Evolutionary conservation across 35 echinoderm and acorn worm species (phyloP).

Genomic region (Amphiura filiformis): DNA sequence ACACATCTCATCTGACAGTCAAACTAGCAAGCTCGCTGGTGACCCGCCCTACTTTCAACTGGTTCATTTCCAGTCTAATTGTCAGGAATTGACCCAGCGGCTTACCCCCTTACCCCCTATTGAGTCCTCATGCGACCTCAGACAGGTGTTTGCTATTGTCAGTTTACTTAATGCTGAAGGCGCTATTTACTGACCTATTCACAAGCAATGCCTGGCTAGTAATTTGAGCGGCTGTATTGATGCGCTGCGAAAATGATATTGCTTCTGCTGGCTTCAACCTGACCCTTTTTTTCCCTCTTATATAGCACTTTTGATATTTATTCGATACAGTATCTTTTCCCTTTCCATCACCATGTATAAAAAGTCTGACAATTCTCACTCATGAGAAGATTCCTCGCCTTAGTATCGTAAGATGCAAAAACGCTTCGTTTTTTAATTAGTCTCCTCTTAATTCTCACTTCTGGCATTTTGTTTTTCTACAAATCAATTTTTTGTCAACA

Average conservation of each 20-base stretch:
- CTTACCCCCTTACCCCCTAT: slow-evolving; percentile 12
- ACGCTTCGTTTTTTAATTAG: too few species aligned
- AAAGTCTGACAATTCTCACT: too few species aligned
- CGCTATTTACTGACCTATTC: slow-evolving; percentile 6
- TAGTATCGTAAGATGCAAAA: too few species aligned
- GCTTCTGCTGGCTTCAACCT: neutral
- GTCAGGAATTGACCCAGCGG: neutral
- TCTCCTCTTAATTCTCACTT: too few species aligned
- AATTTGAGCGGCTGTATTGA: neutral
- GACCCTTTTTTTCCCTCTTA: neutral
- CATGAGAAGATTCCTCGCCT: too few species aligned
- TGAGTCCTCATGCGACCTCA: neutral
- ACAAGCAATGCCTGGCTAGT: neutral
- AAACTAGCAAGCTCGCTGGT: neutral
- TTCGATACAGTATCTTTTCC: too few species aligned
- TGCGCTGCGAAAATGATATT: neutral
- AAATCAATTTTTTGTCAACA: too few species aligned
- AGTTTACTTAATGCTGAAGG: neutral
- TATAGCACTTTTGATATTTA: neutral
- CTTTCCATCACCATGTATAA: too few species aligned
- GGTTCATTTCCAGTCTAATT: neutral
- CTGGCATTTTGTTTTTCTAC: too few species aligned
- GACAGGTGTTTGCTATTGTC: slow-evolving; percentile 9
- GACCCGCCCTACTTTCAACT: neutral
- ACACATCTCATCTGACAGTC: neutral